Percentiles rank a stretch among this genome's conserved stretches.
Conservation (phyloP, 2,797 vertebrate species). For the Heterohyrax brucei region DNA sequence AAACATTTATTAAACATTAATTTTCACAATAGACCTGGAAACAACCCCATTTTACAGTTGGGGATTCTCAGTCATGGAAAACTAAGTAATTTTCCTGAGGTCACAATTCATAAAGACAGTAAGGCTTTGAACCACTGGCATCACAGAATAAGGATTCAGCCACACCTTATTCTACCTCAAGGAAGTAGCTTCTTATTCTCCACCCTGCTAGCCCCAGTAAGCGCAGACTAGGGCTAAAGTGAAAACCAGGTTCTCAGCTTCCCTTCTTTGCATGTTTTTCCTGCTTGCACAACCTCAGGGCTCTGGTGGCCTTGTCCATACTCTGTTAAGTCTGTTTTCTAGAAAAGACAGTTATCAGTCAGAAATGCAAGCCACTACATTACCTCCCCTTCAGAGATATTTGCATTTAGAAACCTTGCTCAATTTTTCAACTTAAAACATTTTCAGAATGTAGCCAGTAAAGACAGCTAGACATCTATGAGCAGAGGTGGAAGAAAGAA, state of each 20-base stretch:
- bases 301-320: background rate
- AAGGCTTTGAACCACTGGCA: background rate
- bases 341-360: background rate
- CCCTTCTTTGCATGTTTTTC: background rate
- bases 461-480: slow-evolving; percentile 12
- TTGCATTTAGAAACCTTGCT: slow-evolving; percentile 62
- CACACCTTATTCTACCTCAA: background rate
- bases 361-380: background rate
- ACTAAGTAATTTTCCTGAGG: background rate
- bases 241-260: background rate
- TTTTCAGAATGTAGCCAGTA: slow-evolving; percentile 32
- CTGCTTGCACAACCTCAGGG: background rate
- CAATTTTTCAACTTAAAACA: background rate
- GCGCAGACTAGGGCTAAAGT: background rate
- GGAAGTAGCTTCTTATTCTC: background rate
- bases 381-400: background rate
- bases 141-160: background rate
- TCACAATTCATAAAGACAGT: background rate
- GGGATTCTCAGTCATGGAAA: background rate
- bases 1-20: slow-evolving; percentile 16
- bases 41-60: background rate
- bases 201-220: background rate
- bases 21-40: background rate
- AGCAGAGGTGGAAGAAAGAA: background rate
- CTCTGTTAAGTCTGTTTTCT: background rate